Evolutionary conservation across 2,888 invertebrate species (phyloP).

Genomic region (Timema cristinae): DNA sequence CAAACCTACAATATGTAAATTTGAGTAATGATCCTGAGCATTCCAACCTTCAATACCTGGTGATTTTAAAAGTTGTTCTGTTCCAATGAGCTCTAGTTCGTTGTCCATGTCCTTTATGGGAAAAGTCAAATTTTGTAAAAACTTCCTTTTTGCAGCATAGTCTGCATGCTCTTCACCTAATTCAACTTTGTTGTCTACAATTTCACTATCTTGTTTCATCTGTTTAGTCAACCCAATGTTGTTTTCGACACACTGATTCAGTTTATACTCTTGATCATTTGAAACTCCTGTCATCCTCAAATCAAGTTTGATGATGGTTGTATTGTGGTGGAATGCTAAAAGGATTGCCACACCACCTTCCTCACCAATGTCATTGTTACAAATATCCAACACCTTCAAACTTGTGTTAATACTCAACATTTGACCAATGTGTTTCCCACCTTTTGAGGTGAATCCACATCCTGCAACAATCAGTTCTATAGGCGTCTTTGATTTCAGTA

Average conservation of each 20-base stretch:
- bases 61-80: no score
- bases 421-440: not conserved
- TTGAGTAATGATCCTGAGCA: no score
- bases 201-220: no score
- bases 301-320: not conserved
- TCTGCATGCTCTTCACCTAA: no score
- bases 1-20: no score
- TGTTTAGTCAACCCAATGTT: no score
- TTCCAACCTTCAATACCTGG: no score
- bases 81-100: no score
- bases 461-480: not conserved
- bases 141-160: no score
- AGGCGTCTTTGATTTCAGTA: not conserved
- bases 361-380: not conserved
- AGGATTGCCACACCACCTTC: constrained; percentile 1
- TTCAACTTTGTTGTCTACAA: no score
- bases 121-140: no score
- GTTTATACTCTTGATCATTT: not conserved
- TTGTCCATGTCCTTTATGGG: no score
- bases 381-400: not conserved
- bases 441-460: constrained; percentile 4
- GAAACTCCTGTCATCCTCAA: constrained; percentile 11
- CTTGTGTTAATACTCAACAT: not conserved
- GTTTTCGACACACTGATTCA: not conserved
- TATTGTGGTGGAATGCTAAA: not conserved